Percentiles rank a stretch among this genome's conserved stretches.
These are phyloP conservation scores for Florisuga fusca DNA, from an alignment of 2,797 vertebrate genomes.

Conservation along the genomic window DNA sequence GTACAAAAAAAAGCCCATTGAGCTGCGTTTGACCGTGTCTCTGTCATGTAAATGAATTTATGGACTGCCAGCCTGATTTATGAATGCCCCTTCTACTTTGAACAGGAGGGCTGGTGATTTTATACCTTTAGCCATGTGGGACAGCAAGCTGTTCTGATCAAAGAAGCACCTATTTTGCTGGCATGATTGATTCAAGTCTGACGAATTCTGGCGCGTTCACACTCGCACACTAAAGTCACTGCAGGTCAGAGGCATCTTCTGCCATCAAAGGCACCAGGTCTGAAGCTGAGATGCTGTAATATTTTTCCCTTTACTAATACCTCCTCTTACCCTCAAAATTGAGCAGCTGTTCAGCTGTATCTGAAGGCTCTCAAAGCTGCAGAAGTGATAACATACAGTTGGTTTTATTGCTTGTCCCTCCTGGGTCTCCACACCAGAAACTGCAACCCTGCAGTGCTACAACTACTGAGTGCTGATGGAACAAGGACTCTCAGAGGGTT, in stretches of 20 bases:
- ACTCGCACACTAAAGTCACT: neutral
- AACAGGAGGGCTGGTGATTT: constrained; percentile 47
- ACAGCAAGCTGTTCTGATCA: constrained; percentile 51
- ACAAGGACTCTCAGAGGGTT: neutral
- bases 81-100: constrained; percentile 11
- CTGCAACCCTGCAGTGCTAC: neutral
- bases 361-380: neutral
- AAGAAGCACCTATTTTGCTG: constrained; percentile 9
- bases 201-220: neutral
- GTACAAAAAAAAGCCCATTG: constrained; percentile 22
- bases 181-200: constrained; percentile 57
- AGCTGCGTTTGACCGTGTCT: constrained; percentile 42
- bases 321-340: neutral
- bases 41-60: constrained; percentile 66
- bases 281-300: neutral
- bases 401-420: neutral
- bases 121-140: constrained; percentile 55
- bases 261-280: neutral
- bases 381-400: neutral
- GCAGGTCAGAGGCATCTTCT: neutral
- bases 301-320: neutral
- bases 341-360: neutral
- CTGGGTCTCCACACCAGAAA: neutral
- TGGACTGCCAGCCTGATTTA: constrained; percentile 67
- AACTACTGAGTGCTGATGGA: neutral